These are phyloP conservation scores for Dipodomys spectabilis DNA, from an alignment of 2,113 vertebrate species.

Conservation along the genomic window DNA sequence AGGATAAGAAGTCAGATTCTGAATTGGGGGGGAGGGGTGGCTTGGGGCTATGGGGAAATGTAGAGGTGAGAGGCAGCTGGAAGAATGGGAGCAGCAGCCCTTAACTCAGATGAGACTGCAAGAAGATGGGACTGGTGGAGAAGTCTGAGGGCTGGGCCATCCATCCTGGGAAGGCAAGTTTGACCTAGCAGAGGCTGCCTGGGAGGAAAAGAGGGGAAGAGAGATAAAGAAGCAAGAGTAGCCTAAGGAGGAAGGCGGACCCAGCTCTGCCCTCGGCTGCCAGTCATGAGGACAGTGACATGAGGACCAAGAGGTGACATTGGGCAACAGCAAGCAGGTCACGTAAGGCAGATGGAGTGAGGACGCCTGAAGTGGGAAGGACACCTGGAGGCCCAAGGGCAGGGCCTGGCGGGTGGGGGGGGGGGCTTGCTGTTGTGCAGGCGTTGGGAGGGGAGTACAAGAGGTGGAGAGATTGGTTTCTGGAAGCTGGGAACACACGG, in stretches of 20 bases:
- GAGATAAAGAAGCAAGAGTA: no score
- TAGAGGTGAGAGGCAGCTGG: neutral
- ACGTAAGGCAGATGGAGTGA: neutral
- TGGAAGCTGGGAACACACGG: neutral
- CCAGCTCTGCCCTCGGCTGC: accelerated
- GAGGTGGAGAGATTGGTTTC: neutral
- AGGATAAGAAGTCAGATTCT: neutral
- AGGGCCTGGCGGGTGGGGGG: neutral
- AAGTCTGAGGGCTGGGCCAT: neutral
- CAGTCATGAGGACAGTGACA: neutral
- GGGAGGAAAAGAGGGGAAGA: neutral
- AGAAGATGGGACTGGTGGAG: neutral
- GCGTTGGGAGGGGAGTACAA: accelerated
- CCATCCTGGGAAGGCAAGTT: neutral
- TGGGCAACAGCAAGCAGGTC: accelerated
- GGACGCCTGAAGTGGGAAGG: neutral
- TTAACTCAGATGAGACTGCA: neutral
- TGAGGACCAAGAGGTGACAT: accelerated
- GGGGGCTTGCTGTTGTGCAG: neutral
- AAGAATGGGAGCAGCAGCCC: neutral
- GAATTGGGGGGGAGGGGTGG: no score
- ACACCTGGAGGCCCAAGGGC: accelerated
- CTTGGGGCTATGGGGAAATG: accelerated
- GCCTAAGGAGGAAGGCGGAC: accelerated
- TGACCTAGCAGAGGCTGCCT: accelerated